Evolutionary conservation across 2,888 invertebrate species (phyloP).

Genomic region (Sialis lutaria): DNA sequence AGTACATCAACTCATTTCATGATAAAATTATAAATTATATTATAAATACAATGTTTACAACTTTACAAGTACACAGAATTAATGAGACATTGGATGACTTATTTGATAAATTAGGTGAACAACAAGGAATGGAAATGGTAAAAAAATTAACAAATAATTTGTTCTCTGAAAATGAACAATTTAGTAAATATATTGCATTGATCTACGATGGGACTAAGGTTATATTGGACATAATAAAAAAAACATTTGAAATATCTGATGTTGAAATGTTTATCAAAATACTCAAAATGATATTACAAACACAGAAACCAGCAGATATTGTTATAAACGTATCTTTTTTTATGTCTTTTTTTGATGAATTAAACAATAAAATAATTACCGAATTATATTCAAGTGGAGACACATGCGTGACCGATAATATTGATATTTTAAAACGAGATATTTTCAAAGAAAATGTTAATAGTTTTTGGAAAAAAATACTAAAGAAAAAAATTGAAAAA

Average conservation of each 20-base stretch:
- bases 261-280: neutral
- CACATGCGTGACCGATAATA: neutral
- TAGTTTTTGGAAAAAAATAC: constrained; percentile 5
- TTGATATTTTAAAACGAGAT: neutral
- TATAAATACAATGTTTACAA: constrained; percentile 2
- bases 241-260: constrained; percentile 4
- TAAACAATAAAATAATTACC: constrained; percentile 4
- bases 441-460: constrained; percentile 6
- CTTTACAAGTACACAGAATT: constrained; percentile 2
- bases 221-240: constrained; percentile 2
- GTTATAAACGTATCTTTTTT: constrained; percentile 1
- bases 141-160: constrained; percentile 5
- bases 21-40: constrained; percentile 5
- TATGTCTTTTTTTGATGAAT: neutral
- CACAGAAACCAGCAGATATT: constrained; percentile 1
- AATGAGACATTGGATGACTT: neutral
- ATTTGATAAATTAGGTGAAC: constrained; percentile 4
- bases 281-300: neutral
- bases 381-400: constrained; percentile 1
- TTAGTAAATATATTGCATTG: constrained; percentile 3
- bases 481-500: constrained; percentile 5
- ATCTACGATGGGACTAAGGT: constrained; percentile 5
- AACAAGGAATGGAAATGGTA: constrained; percentile 4
- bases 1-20: constrained; percentile 7
- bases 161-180: constrained; percentile 3